These are phyloP conservation scores for Salvator merianae DNA, from an alignment of 2,113 vertebrate genomes.

Conservation along the genomic window DNA sequence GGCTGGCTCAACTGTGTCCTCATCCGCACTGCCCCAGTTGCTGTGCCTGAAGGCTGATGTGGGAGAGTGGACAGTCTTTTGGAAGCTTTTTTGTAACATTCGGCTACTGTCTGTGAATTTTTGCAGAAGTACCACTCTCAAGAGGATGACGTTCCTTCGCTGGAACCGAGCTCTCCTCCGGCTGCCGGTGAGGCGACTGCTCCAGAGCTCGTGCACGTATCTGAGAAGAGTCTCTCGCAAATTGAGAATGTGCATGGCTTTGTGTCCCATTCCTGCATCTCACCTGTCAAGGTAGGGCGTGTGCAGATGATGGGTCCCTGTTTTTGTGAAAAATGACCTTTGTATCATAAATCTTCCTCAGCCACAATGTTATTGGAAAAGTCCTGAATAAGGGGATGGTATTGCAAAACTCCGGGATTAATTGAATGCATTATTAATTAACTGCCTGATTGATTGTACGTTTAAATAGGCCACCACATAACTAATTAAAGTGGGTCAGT, in stretches of 20 bases:
- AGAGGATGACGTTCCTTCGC: conserved; percentile 77
- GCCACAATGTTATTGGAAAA: too few relatives aligned
- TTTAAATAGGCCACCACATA: too few relatives aligned
- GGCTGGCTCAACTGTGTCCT: too few relatives aligned
- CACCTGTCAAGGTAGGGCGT: conserved; percentile 92
- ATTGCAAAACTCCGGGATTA: too few relatives aligned
- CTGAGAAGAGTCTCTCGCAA: conserved; percentile 93
- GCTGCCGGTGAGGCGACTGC: conserved; percentile 81
- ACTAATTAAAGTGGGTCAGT: too few relatives aligned
- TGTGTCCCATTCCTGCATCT: conserved; percentile 94
- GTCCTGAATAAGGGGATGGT: too few relatives aligned
- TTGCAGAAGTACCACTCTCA: conserved; percentile 92
- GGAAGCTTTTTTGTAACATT: neutral
- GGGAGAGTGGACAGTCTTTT: too few relatives aligned
- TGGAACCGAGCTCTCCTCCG: conserved; percentile 88
- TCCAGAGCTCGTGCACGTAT: conserved; percentile 93
- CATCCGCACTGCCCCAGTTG: too few relatives aligned
- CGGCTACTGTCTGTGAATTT: neutral
- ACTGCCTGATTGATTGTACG: too few relatives aligned
- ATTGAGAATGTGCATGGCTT: conserved; percentile 94
- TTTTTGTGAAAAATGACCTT: neutral
- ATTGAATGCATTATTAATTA: too few relatives aligned
- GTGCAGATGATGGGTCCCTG: neutral
- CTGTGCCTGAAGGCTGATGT: too few relatives aligned
- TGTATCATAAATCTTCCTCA: too few relatives aligned